Evolutionary conservation across 2,113 vertebrate species (phyloP), one percentile per base, ranked within the genome.

Genomic region (Macroglossus sobrinus): DNA sequence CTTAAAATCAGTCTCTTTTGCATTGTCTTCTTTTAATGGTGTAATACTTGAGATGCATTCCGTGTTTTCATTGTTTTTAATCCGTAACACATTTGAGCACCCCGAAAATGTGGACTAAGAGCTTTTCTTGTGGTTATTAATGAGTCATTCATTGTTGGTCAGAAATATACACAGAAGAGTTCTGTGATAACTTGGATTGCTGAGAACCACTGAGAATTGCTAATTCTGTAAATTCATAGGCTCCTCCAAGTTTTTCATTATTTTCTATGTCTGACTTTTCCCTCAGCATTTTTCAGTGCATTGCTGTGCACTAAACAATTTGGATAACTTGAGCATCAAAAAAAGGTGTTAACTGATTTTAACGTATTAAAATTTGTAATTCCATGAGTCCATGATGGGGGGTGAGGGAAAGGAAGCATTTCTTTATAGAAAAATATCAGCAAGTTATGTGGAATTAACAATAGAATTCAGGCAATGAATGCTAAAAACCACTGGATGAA

Each of bases 401-500:
- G 40, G 7, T 74, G 5, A 88, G 26, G 11, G 26, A 88, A 92
- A 95, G 35, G 16, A 72, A 72, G 35, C n/a, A 79, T 35, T 55
- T 72, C 72, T 88, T 68, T 87, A 57, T 40, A 68, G 75, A 82
- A 88, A 92, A 95, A 92, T 68, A 55, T 21, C 76, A 92, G 22
- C 81, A 75, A 35, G 10, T 38, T 6, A 61, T 16, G 15, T 3
- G n/a, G n/a, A 63, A 81, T 13, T 43, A 92, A 63, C 12, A 43
- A 63, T 0, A 18, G 43, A 38, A 74, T 66, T 66, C 59, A 81
- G 18, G 38, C 45, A 71, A 55, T 7, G 28, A 43, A 45, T 35
- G 21, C 59, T 66, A 22, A 55, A 72, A 81, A 43, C 30, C 21
- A 79, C 10, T 33, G 7, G 33, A 45, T 53, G n/a, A 71, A 81